Evolutionary conservation across 2,888 invertebrate genomes (phyloP).

Genomic region (Philaethria dido): DNA sequence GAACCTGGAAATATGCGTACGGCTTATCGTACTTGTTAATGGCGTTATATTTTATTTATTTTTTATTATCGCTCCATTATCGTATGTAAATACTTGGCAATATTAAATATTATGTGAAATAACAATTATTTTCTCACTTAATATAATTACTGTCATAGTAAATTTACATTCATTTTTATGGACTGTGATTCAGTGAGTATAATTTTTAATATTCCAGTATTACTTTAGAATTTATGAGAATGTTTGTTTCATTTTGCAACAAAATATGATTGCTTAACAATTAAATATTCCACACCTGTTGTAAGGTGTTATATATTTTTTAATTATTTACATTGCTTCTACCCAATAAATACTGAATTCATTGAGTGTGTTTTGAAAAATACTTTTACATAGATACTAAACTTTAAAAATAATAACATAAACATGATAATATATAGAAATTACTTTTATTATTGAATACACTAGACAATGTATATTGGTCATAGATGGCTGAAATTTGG

Average conservation of each 20-base stretch:
- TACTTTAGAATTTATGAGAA: not conserved
- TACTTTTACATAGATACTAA: too few species aligned
- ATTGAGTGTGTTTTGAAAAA: too few species aligned
- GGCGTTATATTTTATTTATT: conserved; percentile 25
- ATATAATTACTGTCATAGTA: not conserved
- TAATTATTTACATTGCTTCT: too few species aligned
- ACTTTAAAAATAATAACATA: too few species aligned
- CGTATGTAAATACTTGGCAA: not conserved
- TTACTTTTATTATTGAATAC: too few species aligned
- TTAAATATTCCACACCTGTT: conserved; percentile 1
- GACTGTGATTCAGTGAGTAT: conserved; percentile 3
- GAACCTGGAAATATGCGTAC: conserved; percentile 41
- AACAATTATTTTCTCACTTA: conserved; percentile 6
- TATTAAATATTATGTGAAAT: conserved; percentile 12
- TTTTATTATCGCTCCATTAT: conserved; percentile 17
- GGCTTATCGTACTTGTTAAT: conserved; percentile 27
- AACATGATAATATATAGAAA: too few species aligned
- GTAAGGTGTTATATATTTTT: too few species aligned
- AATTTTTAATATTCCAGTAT: not conserved
- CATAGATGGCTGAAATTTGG: too few species aligned
- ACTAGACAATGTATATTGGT: too few species aligned
- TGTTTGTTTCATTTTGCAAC: not conserved
- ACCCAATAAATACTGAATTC: too few species aligned
- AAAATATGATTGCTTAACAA: not conserved
- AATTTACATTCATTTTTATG: not conserved